Base-by-base conservation (phyloP, 2,113 vertebrate species). In the Syrmaticus mikado region DNA sequence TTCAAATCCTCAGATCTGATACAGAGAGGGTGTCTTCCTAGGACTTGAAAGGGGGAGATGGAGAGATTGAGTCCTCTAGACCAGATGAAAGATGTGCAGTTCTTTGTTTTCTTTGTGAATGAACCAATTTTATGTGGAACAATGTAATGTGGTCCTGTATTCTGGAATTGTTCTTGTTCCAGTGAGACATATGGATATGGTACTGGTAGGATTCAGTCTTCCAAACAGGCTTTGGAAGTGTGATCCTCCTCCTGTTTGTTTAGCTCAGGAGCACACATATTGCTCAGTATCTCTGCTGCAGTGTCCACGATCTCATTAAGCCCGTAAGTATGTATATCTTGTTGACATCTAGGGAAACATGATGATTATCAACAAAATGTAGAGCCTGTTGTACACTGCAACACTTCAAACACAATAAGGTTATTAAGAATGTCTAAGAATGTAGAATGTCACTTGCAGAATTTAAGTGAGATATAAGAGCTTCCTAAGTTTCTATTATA, bases 401-500 rank as follows among this genome's bases (percentile, higher is more conserved):
- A 96, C 75, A 32, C 95, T 97, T 97, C 95, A 97, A 97, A 97
- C 95, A 97, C 92, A 96, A 92, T 92, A 74, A 92, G 90, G 27
- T 94, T 94, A 95, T 98, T 97, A 97, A 94, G 66, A 76, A 89
- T 97, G 9, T 38, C 38, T 38, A 38, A 96, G 95, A 98, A 94
- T 93, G 48, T 97, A 96, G 95, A 98, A 94, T 93, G 88, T 94
- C 95, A 97, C 92, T 96, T 97, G 96, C 87, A 95, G 95, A 97
- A 97, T 80, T 95, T 95, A 36, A 88, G 95, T 92, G 93, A 97
- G 94, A 78, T 96, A 82, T 91, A 97, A 97, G 95, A 86, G 95
- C 97, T 97, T 97, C 94, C 95, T 94, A 97, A 95, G 95, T 95
- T 96, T 97, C 95, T 96, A 94, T 97, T 96, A 95, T 87, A 96